Base-by-base conservation (phyloP, 2,113 vertebrate genomes). In the Panurus biarmicus region DNA sequence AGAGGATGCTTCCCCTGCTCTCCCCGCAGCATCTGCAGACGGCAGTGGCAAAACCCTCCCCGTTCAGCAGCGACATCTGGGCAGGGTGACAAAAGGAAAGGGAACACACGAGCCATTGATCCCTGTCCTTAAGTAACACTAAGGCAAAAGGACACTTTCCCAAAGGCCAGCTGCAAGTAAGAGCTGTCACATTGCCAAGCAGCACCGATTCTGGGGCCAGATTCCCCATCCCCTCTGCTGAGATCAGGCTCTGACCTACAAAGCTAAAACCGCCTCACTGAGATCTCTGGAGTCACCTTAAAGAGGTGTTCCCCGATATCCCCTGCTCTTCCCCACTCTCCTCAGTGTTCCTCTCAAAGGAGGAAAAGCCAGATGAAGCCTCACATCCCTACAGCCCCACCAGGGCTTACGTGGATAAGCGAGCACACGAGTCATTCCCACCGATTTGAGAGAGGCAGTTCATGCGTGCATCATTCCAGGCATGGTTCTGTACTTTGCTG, bases 401-500 rank as follows among this genome's bases (percentile, higher is more conserved):
- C 72, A 66, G 91, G 74, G 48, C 53, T 50, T 5, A 15, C 0
- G 0, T 40, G 47, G 67, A 5, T 50, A 89, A 28, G 33, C 1
- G 13, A 79, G 87, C 86, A 19, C 66, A 73, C 2, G 1, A 85
- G 87, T 29, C 72, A 21, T 44, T 58, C 82, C 69, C 73, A 24
- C 9, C 0, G 0, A 21, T 74, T 71, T n/a, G 83, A 64, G 75
- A 77, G 76, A 84, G 61, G 61, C 83, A 51, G 57, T 22, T 87
- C 73, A n/a, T 65, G 90, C 5, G 1, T 76, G 90, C 75, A 38
- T 24, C 40, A 26, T 88, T 74, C 82, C 93, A 97, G 93, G 72
- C 85, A 26, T 18, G 90, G 8, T 5, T 86, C 93, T 94, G 11
- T 88, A 95, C 90, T 95, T 96, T 93, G 90, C 93, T 93, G 94